These are phyloP conservation scores for Xylocampa areola DNA, from an alignment of 2,888 invertebrate species.

Conservation along the genomic window DNA sequence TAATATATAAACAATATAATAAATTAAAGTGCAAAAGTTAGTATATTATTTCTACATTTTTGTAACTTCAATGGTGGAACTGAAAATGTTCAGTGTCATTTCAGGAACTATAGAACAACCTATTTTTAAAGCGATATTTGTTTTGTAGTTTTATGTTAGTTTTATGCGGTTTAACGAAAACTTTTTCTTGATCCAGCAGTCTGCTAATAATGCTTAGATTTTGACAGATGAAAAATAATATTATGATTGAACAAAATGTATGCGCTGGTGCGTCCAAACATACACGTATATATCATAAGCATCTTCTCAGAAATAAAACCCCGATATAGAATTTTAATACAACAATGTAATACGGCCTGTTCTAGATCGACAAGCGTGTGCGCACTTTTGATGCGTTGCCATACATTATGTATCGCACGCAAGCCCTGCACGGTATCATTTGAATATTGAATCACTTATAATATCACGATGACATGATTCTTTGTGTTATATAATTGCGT, in stretches of 20 bases:
- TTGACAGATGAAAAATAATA: too few species aligned
- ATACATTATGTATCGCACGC: conserved; percentile 51
- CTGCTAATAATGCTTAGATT: too few species aligned
- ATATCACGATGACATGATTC: conserved; percentile 41
- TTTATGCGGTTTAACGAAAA: too few species aligned
- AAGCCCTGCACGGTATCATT: conserved; percentile 41
- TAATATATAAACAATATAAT: too few species aligned
- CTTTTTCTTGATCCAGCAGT: too few species aligned
- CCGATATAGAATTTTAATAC: conserved; percentile 14
- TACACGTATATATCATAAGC: background rate
- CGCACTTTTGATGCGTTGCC: conserved; percentile 33
- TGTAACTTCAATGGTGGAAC: too few species aligned
- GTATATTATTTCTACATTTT: too few species aligned
- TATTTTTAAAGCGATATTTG: too few species aligned
- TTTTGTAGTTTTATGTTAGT: too few species aligned
- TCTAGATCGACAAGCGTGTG: conserved; percentile 37
- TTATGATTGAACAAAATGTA: conserved; percentile 1
- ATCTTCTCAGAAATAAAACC: conserved; percentile 6
- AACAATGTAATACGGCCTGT: conserved; percentile 36
- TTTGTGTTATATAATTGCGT: conserved; percentile 55
- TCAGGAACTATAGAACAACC: too few species aligned
- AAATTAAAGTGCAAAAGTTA: too few species aligned
- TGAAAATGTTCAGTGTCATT: too few species aligned
- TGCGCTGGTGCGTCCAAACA: background rate
- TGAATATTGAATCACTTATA: conserved; percentile 48